Base-by-base conservation (phyloP, 2,113 vertebrate genomes). In the Chaetodon trifascialis region DNA sequence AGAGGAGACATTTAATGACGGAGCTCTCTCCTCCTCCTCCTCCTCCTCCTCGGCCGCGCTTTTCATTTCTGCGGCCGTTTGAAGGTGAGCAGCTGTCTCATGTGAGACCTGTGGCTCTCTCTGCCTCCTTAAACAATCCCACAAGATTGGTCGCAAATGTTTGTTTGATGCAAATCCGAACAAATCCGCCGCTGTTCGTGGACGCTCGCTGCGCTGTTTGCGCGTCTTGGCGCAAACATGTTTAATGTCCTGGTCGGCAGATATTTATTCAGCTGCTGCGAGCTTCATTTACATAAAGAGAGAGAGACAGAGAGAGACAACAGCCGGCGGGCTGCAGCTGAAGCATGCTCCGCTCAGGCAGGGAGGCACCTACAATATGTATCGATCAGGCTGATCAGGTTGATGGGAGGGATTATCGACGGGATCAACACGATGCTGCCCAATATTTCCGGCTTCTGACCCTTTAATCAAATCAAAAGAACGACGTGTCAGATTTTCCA, bases 221-320 rank as follows among this genome's bases (percentile, higher is more conserved):
- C 76, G 90, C 82, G 83, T 90, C 89, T 90, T 89, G 86, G 77
- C 91, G 88, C 88, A 94, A 95, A 95, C 91, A 92, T 54, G 89
- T 88, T 92, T 88, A 77, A 89, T 83, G 89, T 89, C 71, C 84
- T 49, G 76, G 46, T 82, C 70, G 19, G 73, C 80, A 75, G 80
- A 82, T 95, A 89, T 95, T 95, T 92, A 94, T 93, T 94, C 95
- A 95, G 94, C 95, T 95, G 94, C 89, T 85, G 85, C 64, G 82
- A 73, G 46, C 2, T 8, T 76, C 68, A 88, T 93, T 94, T 93
- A 65, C 92, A 93, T 88, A 92, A 65, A 86, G 70, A 75, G 60
- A 62, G 54, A n/a, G 38, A 42, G 56, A 70, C 44, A 42, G 44
- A 49, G 42, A 83, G 69, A 64, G 56, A 38, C 23, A 9, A 56